phyloP scores from a whole-genome alignment of 2,113 vertebrate species.

The Cheilinus undulatus region DNA sequence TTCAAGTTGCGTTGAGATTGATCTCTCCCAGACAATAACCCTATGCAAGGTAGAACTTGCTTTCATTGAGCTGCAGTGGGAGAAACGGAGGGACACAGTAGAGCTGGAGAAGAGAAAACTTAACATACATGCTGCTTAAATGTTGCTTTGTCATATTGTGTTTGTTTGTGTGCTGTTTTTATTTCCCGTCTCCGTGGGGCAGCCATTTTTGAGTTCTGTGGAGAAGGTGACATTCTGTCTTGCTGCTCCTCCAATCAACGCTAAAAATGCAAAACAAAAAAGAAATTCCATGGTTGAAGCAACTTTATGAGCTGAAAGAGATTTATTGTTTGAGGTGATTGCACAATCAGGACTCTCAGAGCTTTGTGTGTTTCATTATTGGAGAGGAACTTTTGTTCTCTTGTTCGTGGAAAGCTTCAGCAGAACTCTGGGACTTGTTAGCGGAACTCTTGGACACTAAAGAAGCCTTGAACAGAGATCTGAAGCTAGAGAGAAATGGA shows the following conservation, averaged over 20 bases:
- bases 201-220: constrained; percentile 59
- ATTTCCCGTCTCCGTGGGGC: constrained; percentile 44
- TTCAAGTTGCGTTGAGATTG: constrained; percentile 57
- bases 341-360: constrained; percentile 71
- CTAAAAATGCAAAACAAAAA: constrained; percentile 75
- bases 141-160: constrained; percentile 67
- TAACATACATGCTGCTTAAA: constrained; percentile 81
- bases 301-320: constrained; percentile 65
- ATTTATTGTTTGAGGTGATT: constrained; percentile 68
- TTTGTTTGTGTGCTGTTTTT: constrained; percentile 50
- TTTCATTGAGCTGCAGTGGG: constrained; percentile 6
- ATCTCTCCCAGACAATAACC: constrained; percentile 12
- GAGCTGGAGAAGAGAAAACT: constrained; percentile 42
- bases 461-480: constrained; percentile 19
- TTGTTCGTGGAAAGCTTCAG: constrained; percentile 17
- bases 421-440: constrained; percentile 47
- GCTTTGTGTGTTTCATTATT: constrained; percentile 31
- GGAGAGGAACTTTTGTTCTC: neutral
- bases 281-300: constrained; percentile 37
- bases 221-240: constrained; percentile 49
- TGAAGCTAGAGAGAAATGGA: constrained; percentile 41
- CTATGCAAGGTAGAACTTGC: constrained; percentile 2
- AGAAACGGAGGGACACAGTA: constrained; percentile 26
- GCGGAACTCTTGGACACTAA: constrained; percentile 46
- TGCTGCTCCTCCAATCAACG: constrained; percentile 79